Conservation (phyloP, 2,113 vertebrate genomes). For the Pollachius pollachius region DNA sequence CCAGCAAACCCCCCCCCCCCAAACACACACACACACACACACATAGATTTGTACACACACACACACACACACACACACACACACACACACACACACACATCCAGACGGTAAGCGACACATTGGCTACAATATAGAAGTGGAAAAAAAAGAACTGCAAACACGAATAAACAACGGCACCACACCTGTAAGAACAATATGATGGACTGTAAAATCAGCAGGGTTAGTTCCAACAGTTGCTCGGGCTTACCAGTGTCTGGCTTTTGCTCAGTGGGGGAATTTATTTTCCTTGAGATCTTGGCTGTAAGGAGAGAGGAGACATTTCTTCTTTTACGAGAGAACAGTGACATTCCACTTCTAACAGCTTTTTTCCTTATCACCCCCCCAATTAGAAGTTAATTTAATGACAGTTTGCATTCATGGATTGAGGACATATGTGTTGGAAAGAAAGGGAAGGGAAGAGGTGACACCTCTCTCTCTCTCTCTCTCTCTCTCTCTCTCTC, state of each 20-base stretch:
- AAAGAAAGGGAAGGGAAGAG: no score
- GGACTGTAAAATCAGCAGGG: slow-evolving; percentile 24
- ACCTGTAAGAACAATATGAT: slow-evolving; percentile 34
- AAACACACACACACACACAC: no score
- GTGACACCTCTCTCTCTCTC: no score
- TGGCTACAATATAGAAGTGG: not conserved
- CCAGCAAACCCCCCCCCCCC: no score
- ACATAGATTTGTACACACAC: no score
- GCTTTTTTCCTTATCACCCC: not conserved
- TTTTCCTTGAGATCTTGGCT: slow-evolving; percentile 99
- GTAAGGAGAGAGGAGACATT: slow-evolving; percentile 74
- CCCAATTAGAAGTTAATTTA: not conserved
- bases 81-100: no score
- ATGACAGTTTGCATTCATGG: not conserved
- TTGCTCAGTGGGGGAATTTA: slow-evolving; percentile 93
- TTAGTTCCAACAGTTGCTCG: slow-evolving; percentile 24
- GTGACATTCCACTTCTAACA: not conserved
- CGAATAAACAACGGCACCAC: not conserved
- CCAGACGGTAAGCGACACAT: not conserved
- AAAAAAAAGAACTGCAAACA: slow-evolving; percentile 5
- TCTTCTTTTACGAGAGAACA: slow-evolving; percentile 27
- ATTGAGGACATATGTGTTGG: not conserved
- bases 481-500: no score
- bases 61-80: no score
- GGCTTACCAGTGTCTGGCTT: slow-evolving; percentile 95